phyloP scores from a whole-genome alignment of 2,797 vertebrate species.

The Enteromius thamalakanensis region DNA sequence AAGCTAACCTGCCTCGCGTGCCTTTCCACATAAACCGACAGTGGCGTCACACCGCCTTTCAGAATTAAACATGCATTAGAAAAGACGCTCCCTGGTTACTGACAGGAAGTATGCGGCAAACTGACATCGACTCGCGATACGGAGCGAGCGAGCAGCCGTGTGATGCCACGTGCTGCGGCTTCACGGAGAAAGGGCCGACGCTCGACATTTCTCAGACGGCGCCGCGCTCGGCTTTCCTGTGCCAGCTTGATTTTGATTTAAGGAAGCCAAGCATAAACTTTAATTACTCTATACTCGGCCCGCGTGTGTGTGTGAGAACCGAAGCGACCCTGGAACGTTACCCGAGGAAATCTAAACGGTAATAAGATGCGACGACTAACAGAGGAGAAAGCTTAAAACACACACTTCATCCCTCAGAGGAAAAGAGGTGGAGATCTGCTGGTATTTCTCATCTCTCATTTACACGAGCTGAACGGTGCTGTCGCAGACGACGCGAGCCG shows the following conservation, averaged over 20 bases:
- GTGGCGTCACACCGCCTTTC: not conserved
- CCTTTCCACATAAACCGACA: constrained; percentile 2
- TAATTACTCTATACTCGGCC: constrained; percentile 39
- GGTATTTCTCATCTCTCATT: constrained; percentile 40
- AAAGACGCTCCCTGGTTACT: not conserved
- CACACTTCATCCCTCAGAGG: constrained; percentile 29
- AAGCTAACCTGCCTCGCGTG: not conserved
- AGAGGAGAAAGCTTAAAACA: constrained; percentile 42
- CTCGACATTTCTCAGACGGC: not conserved
- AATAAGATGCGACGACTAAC: constrained; percentile 35
- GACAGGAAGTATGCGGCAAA: not conserved
- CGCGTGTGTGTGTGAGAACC: constrained; percentile 31
- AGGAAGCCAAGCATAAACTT: constrained; percentile 53
- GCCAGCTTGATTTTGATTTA: constrained; percentile 48
- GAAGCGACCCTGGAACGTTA: constrained; percentile 25
- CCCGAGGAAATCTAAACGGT: constrained; percentile 39
- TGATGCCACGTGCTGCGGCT: not conserved
- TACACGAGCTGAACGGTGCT: constrained; percentile 9
- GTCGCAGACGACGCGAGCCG: constrained; percentile 1
- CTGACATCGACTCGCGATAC: not conserved
- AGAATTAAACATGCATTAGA: constrained; percentile 10
- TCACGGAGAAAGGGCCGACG: not conserved
- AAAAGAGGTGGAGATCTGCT: constrained; percentile 39
- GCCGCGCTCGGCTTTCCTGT: not conserved
- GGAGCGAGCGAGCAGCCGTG: not conserved